phyloP scores from a whole-genome alignment of 2,888 invertebrate species.

The Nemapogon koenigi region DNA sequence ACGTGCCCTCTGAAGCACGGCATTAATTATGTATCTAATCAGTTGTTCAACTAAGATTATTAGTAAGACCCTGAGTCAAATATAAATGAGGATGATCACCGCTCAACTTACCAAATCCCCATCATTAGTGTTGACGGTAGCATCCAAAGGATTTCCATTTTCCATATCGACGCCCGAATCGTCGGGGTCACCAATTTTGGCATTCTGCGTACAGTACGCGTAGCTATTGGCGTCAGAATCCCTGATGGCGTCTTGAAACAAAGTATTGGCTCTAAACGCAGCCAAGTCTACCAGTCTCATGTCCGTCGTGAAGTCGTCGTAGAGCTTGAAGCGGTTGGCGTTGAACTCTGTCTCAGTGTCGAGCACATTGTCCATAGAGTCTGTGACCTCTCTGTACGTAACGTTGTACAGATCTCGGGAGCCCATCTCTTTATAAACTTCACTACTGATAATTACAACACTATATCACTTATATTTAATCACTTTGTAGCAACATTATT shows the following conservation, averaged over 20 bases:
- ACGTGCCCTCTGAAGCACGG: too few species aligned
- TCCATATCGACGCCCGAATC: conserved; percentile 58
- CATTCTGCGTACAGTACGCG: conserved; percentile 19
- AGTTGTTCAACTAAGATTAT: too few species aligned
- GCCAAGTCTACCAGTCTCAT: conserved; percentile 41
- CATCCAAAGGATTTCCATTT: conserved; percentile 49
- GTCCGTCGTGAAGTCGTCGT: conserved; percentile 55
- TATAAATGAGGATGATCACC: too few species aligned
- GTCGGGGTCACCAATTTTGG: conserved; percentile 33
- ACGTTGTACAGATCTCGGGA: conserved; percentile 50
- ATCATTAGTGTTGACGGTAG: conserved; percentile 34
- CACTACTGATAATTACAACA: too few species aligned
- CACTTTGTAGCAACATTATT: too few species aligned
- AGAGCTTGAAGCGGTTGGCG: conserved; percentile 56
- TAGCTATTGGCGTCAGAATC: conserved; percentile 22
- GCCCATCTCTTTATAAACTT: conserved; percentile 32
- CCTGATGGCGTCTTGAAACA: conserved; percentile 20
- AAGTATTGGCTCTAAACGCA: conserved; percentile 32
- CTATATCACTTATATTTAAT: too few species aligned
- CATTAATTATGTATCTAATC: too few species aligned
- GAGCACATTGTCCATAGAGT: conserved; percentile 17
- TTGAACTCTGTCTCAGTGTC: conserved; percentile 58
- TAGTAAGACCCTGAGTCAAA: too few species aligned
- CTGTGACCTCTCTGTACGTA: conserved; percentile 25
- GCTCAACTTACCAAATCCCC: conserved; percentile 50